Conservation (phyloP, 2,888 invertebrate species). For the Chesias legatella region DNA sequence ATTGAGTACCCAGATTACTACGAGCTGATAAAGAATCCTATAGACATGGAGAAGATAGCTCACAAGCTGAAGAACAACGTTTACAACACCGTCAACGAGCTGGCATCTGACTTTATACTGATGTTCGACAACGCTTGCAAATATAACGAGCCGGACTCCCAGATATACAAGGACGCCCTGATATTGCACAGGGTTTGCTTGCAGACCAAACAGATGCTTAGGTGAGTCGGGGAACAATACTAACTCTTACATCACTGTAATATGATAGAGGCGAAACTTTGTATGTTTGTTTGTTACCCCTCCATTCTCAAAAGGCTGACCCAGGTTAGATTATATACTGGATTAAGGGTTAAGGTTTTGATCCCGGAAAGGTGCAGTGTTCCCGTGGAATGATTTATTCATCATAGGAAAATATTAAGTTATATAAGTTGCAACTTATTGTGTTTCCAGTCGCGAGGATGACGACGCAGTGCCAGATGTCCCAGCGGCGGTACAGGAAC, state of each 20-base stretch:
- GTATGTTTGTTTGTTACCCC: too few species aligned
- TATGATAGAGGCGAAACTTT: too few species aligned
- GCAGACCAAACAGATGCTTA: constrained; percentile 93
- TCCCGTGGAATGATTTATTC: too few species aligned
- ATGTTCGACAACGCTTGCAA: constrained; percentile 99
- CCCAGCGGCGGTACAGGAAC: constrained; percentile 92
- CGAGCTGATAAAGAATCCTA: constrained; percentile 96
- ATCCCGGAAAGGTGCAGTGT: too few species aligned
- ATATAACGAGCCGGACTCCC: constrained; percentile 98
- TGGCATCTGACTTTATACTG: constrained; percentile 92
- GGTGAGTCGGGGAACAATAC: too few species aligned
- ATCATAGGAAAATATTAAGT: too few species aligned
- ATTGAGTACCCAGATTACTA: constrained; percentile 98
- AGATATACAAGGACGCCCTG: constrained; percentile 97
- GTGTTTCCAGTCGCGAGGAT: constrained; percentile 71
- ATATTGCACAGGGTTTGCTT: constrained; percentile 94
- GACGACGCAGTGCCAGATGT: constrained; percentile 95
- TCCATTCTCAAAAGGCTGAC: too few species aligned
- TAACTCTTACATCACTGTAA: too few species aligned
- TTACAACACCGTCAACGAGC: constrained; percentile 91
- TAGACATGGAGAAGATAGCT: constrained; percentile 97
- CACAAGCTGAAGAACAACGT: constrained; percentile 88
- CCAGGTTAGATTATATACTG: too few species aligned
- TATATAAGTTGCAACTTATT: constrained; percentile 21
- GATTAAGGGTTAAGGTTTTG: too few species aligned